Evolutionary conservation across 2,113 vertebrate species (phyloP), one percentile per base, ranked within the genome.

Genomic region (Tringa solitaria): DNA sequence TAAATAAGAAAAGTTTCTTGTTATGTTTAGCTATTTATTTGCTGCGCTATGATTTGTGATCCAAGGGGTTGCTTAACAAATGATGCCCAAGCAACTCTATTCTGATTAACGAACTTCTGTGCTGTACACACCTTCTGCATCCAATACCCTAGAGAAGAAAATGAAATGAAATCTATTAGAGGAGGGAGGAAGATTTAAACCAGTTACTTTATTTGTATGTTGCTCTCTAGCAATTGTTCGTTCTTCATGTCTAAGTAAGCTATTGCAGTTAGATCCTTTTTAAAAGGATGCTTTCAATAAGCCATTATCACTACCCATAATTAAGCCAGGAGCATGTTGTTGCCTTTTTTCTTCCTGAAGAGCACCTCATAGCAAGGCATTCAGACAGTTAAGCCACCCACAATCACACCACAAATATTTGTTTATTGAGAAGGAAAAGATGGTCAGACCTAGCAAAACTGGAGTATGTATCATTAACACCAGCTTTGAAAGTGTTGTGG

Each of bases 401-500:
- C 76, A 93, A 85, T 95, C 93, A 97, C 53, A 93, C 95, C 96
- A 94, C 96, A 98, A 94, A 73, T 97, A 97, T 97, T 97, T 98
- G 95, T 97, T 98, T 97, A 97, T 96, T 96, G 90, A 92, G 83
- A 97, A 96, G 82, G 88, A 95, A 97, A 97, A 97, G 82, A 77
- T 75, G 80, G 90, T 97, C 83, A 96, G 91, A 82, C 39, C 84
- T 97, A 85, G n/a, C 50, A 94, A 87, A 97, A 90, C 45, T 50
- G 46, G 56, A 22, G 4, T 46, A 73, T 93, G 50, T 46, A 80
- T 98, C 97, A 97, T 97, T 98, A 98, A 96, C 63, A 96, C 78
- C 88, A 97, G 74, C 91, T 95, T 96, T 94, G 73, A 97, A 95
- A 97, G 75, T 79, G 70, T 70, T 96, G 93, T 91, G 95, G 91